Base-by-base conservation (phyloP, 2,113 vertebrate genomes). In the Brienomyrus longianalis region DNA sequence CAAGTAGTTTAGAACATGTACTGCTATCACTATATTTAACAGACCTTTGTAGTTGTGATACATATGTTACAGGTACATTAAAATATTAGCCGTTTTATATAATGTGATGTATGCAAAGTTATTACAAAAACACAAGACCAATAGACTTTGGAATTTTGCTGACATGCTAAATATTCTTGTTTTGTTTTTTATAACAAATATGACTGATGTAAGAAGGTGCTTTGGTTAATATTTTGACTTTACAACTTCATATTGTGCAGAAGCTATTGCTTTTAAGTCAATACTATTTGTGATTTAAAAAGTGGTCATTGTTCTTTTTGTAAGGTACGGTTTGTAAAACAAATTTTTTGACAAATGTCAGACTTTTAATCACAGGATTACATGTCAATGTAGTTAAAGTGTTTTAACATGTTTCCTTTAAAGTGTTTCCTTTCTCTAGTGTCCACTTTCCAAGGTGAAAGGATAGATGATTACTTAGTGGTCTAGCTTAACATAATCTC, bases 231-330 rank as follows among this genome's bases (percentile, higher is more conserved):
- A 48, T 47, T 48, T 13, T 84, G 23, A 84, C 2, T 43, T 83
- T 84, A 21, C 90, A 83, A 52, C 50, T 91, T 89, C 85, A 50
- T 9, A 56, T 91, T 91, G 86, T 92, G 89, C 90, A 91, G 74
- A 90, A 91, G 90, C 56, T 94, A 93, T 90, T 87, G 90, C 31
- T 87, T 90, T 91, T 93, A 94, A 91, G 91, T 94, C 92, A 87
- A 91, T 92, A 92, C 86, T 91, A 91, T 89, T 91, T 89, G 93
- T 92, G 62, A 83, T 92, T 88, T 90, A 91, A 88, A 89, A 88
- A 89, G 11, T 90, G 80, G n/a, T 74, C 88, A 74, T 50, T 80
- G 19, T 74, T 59, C 86, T 62, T 92, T 91, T 77, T 92, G 80
- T 92, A 84, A 74, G 54, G 35, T 86, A 62, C 83, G 54, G 21